These are phyloP conservation scores for Metopia argyrocephala DNA, from an alignment of 2,888 invertebrate genomes.

Conservation along the genomic window DNA sequence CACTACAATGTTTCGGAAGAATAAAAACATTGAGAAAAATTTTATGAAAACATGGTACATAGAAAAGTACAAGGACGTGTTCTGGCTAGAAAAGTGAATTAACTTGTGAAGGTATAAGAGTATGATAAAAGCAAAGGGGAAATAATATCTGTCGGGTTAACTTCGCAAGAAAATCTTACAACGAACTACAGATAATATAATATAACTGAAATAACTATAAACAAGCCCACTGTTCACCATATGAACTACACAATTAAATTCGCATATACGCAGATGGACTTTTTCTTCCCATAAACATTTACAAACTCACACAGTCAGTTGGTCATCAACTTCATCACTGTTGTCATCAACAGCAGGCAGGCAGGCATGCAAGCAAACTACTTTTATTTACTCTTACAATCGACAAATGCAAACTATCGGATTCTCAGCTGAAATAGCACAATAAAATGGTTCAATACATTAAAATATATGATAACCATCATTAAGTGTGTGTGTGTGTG, in stretches of 20 bases:
- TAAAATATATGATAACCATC: conserved; percentile 26
- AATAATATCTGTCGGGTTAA: no score
- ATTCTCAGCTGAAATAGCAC: not conserved
- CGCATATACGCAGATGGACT: not conserved
- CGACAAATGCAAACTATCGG: conserved; percentile 3
- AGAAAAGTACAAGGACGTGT: no score
- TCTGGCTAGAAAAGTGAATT: no score
- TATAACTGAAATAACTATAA: not conserved
- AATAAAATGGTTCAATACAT: conserved; percentile 33
- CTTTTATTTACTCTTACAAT: not conserved
- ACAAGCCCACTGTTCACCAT: conserved; percentile 31
- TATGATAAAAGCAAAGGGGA: no score
- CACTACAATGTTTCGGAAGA: no score
- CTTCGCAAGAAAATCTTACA: no score
- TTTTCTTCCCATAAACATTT: not conserved
- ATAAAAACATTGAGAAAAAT: no score
- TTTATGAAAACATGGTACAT: no score
- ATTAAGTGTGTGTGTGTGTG: conserved; percentile 8
- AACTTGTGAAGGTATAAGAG: no score
- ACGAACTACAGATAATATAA: not conserved
- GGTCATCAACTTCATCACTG: conserved; percentile 10
- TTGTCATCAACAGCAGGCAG: conserved; percentile 16
- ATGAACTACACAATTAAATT: not conserved
- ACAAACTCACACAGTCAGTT: conserved; percentile 3
- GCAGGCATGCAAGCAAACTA: not conserved